phyloP scores from a whole-genome alignment of 2,888 invertebrate genomes.

The Pheosia tremula region DNA sequence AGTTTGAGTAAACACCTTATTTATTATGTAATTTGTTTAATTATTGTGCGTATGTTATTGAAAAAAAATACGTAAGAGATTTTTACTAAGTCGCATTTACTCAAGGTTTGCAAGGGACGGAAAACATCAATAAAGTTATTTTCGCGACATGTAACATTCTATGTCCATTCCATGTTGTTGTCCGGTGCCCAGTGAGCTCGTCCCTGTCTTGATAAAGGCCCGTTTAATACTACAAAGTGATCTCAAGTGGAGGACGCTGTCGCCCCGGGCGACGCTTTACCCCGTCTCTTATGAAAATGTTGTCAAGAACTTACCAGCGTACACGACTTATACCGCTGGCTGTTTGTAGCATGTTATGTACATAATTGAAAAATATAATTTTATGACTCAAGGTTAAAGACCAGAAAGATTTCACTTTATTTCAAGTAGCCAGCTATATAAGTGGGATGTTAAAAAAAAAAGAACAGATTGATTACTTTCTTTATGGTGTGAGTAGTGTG shows the following conservation, averaged over 20 bases:
- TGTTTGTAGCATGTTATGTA: slow-evolving; percentile 18
- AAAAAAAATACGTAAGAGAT: too few relatives aligned
- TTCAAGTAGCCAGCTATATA: too few relatives aligned
- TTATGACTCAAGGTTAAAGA: too few relatives aligned
- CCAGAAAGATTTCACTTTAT: too few relatives aligned
- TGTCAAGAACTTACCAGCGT: slow-evolving; percentile 47
- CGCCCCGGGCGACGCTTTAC: slow-evolving; percentile 74
- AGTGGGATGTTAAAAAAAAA: too few relatives aligned
- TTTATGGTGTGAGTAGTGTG: too few relatives aligned
- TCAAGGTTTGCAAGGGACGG: too few relatives aligned
- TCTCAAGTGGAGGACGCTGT: slow-evolving; percentile 59
- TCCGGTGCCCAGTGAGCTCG: slow-evolving; percentile 49
- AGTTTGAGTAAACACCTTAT: too few relatives aligned
- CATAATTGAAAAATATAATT: slow-evolving; percentile 30
- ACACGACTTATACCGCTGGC: slow-evolving; percentile 23
- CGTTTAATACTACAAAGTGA: slow-evolving; percentile 78
- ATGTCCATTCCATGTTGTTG: slow-evolving; percentile 32
- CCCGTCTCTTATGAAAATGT: slow-evolving; percentile 70
- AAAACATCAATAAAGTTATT: not conserved
- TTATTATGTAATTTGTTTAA: too few relatives aligned
- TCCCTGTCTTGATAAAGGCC: slow-evolving; percentile 62
- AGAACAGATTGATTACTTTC: too few relatives aligned
- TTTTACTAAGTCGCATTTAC: too few relatives aligned
- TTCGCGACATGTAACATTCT: slow-evolving; percentile 24
- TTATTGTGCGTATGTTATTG: too few relatives aligned